A percentile compares a stretch with the other conserved stretches of the same genome.
Conservation (phyloP, 1,140 invertebrate genomes). For the Drosophila novamexicana region DNA sequence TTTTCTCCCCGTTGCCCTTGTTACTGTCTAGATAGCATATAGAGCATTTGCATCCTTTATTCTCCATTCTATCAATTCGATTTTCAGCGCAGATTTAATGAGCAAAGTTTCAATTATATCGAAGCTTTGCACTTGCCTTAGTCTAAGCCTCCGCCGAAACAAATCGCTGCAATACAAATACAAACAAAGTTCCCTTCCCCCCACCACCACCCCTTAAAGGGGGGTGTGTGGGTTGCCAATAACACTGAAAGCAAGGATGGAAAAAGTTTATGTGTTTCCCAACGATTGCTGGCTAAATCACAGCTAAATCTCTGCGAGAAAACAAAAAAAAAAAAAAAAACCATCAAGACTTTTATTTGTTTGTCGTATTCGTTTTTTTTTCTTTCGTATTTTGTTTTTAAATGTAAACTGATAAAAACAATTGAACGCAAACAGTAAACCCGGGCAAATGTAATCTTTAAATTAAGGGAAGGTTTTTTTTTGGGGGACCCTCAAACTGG, state of each 20-base stretch:
- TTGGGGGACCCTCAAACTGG: constrained; percentile 4
- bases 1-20: too few species aligned
- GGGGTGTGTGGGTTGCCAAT: constrained; percentile 50
- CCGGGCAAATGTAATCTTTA: constrained; percentile 72
- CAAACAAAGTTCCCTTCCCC: constrained; percentile 36
- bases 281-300: constrained; percentile 76
- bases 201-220: background rate
- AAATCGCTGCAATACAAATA: constrained; percentile 71
- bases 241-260: constrained; percentile 58
- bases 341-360: constrained; percentile 73
- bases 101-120: constrained; percentile 81
- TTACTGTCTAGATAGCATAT: background rate
- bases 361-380: constrained; percentile 50
- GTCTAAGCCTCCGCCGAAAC: constrained; percentile 63
- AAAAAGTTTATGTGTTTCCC: constrained; percentile 80
- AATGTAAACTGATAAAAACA: constrained; percentile 83
- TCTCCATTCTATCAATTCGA: constrained; percentile 30
- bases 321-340: constrained; percentile 24
- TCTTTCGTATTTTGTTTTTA: constrained; percentile 45
- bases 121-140: constrained; percentile 51
- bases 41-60: background rate
- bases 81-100: constrained; percentile 63
- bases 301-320: constrained; percentile 70
- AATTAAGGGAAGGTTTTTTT: constrained; percentile 62
- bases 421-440: constrained; percentile 75